Evolutionary conservation across 2,797 vertebrate species (phyloP).

Genomic region (Cetoscarus ocellatus): DNA sequence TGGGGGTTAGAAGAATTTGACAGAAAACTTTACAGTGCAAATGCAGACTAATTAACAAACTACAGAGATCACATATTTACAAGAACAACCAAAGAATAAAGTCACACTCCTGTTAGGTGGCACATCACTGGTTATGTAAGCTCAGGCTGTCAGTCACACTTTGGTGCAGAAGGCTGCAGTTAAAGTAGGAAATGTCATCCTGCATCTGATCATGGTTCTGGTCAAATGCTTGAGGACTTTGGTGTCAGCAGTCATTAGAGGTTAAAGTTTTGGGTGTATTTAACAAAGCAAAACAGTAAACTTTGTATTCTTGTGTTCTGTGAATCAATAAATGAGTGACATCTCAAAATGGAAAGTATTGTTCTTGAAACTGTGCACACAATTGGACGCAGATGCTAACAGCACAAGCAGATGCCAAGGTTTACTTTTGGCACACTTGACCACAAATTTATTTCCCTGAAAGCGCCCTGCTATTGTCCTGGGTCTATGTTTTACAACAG

Average conservation of each 20-base stretch:
- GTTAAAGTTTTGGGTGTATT: slow-evolving; percentile 1
- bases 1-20: neutral
- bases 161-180: slow-evolving; percentile 10
- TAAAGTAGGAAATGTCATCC: slow-evolving; percentile 25
- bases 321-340: no score
- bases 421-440: slow-evolving; percentile 30
- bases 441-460: slow-evolving; percentile 10
- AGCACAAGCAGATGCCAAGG: slow-evolving; percentile 5
- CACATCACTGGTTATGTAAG: slow-evolving; percentile 10
- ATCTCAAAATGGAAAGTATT: neutral
- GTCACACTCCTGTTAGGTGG: neutral
- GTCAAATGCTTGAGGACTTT: neutral
- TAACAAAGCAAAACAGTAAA: neutral
- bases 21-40: neutral
- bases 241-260: slow-evolving; percentile 3
- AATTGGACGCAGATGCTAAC: neutral
- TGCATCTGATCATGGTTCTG: slow-evolving; percentile 14
- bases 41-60: neutral
- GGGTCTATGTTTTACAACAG: slow-evolving; percentile 50
- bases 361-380: neutral
- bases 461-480: slow-evolving; percentile 39
- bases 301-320: neutral
- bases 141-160: slow-evolving; percentile 3
- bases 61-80: neutral
- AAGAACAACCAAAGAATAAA: neutral